Conservation (phyloP, 2,797 vertebrate genomes). For the Coregonus sp. region DNA sequence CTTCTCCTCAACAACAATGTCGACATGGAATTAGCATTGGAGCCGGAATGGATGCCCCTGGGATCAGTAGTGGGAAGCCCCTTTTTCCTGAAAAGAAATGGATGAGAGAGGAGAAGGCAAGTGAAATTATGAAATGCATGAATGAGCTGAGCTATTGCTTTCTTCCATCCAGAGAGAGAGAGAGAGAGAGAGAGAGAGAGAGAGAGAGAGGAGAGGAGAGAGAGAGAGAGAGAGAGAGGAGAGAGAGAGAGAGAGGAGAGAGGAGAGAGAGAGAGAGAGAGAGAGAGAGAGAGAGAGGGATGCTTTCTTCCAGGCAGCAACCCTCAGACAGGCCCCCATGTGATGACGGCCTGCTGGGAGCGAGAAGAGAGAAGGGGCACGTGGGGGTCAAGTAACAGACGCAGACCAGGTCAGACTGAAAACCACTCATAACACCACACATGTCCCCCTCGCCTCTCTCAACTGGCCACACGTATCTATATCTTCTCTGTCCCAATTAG, state of each 20-base stretch:
- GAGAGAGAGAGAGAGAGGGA: background rate
- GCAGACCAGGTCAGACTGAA: constrained; percentile 31
- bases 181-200: background rate
- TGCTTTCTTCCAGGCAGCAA: constrained; percentile 7
- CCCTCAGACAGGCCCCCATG: constrained; percentile 8
- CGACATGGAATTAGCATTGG: background rate
- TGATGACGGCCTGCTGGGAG: constrained; percentile 19
- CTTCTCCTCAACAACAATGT: background rate
- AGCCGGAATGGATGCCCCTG: constrained; percentile 6
- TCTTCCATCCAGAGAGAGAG: constrained; percentile 9
- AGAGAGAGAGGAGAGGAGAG: background rate
- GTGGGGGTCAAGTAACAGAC: constrained; percentile 33
- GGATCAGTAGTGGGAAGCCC: constrained; percentile 15
- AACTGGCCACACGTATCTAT: too few relatives aligned
- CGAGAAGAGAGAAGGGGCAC: constrained; percentile 15
- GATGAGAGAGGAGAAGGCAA: constrained; percentile 6
- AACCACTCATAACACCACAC: background rate
- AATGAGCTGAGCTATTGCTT: constrained; percentile 30
- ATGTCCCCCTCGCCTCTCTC: too few relatives aligned
- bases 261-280: background rate
- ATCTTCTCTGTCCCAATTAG: too few relatives aligned
- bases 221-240: background rate
- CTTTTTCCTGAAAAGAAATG: background rate
- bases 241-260: background rate
- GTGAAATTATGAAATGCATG: constrained; percentile 31